Evolutionary conservation across 53 echinoderm and acorn worm genomes (phyloP), one percentile per base, ranked within the genome.

Genomic region (Paracentrotus lividus): DNA sequence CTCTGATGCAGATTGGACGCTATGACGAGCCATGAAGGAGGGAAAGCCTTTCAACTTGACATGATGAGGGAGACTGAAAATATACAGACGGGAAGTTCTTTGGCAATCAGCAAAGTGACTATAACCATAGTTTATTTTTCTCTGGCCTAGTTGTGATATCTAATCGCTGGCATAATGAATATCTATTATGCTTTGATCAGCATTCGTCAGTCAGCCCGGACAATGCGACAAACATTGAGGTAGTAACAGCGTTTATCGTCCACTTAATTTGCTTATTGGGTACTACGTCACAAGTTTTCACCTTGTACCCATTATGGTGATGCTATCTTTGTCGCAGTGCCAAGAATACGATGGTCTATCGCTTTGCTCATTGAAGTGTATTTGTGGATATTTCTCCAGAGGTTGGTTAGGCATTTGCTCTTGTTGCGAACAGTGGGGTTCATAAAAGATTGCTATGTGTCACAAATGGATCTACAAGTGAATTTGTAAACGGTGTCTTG

Each of bases 271-370:
- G 18, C 47, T 81, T 47, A n/a, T 14, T 1, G 44, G 44, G 10
- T 45, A 47, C 26, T 81, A 47, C 47, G 44, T 7, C 27, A 15
- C 47, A 49, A 81, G 81, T 81, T 81, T 81, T 34, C 81, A 81
- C 81, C 27, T 81, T 0, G 47, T 81, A 26, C 81, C 81, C n/a
- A 81, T 26, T 81, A 45, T 27, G 44, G 44, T 81, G 81, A 81
- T 47, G 81, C 81, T 26, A 26, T 12, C 47, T 45, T 81, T 27
- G 47, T 81, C 0, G 81, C 81, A 47, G 27, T 81, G 2, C 81
- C 81, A 10, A 23, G 26, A 27, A 45, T 81, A 16, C 47, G 81
- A 10, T 81, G 47, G 81, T n/a, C 47, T 24, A 47, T 47, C 47
- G 32, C 27, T 47, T 81, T 81, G 24, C 42, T 81, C 2, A 47